Conservation (phyloP, 2,113 vertebrate species). For the Crotophaga sulcirostris region DNA sequence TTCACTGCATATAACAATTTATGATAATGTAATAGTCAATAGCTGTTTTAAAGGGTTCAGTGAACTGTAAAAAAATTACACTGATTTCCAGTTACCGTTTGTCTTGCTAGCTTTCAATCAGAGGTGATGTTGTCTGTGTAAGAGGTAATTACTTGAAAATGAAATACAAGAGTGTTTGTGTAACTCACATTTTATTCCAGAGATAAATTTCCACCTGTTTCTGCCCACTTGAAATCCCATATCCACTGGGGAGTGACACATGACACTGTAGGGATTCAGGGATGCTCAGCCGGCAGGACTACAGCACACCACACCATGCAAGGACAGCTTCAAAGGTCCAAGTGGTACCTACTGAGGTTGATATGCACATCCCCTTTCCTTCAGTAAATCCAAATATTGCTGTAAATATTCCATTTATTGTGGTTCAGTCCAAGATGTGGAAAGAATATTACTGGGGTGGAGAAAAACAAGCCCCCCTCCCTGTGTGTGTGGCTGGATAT, state of each 20-base stretch:
- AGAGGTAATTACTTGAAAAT: not conserved
- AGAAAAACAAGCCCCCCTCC: not conserved
- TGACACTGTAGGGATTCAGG: rapidly evolving
- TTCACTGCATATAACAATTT: not conserved
- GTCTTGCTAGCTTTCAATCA: not conserved
- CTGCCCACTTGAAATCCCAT: not conserved
- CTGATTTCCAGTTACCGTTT: not conserved
- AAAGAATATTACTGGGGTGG: rapidly evolving
- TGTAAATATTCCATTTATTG: not conserved
- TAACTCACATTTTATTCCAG: not conserved
- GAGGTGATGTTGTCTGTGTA: not conserved
- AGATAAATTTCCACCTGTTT: rapidly evolving
- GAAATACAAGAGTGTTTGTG: not conserved
- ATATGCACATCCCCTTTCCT: not conserved
- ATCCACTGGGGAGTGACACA: rapidly evolving
- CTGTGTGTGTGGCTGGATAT: no score
- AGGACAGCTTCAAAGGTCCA: not conserved
- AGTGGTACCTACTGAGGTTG: rapidly evolving
- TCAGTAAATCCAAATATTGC: not conserved
- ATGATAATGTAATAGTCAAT: not conserved
- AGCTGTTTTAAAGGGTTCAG: not conserved
- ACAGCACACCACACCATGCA: rapidly evolving
- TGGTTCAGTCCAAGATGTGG: rapidly evolving
- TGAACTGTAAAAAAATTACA: not conserved
- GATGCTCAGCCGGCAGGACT: rapidly evolving